Conservation (phyloP, 2,113 vertebrate species). For the Morone chrysops region DNA sequence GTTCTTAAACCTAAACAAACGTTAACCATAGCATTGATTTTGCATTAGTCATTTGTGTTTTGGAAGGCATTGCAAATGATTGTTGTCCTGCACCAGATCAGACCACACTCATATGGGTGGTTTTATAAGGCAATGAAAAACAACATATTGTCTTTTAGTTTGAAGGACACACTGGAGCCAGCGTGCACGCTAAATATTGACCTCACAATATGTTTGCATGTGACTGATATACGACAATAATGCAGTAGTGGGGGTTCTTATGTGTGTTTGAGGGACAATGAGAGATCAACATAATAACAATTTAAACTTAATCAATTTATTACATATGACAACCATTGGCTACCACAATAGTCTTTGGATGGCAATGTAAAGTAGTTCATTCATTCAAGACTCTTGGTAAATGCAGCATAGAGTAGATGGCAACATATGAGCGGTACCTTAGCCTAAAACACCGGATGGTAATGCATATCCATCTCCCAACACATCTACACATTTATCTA, state of each 20-base stretch:
- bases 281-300: constrained; percentile 12
- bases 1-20: not conserved
- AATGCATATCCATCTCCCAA: constrained; percentile 51
- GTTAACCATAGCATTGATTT: not conserved
- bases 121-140: not conserved
- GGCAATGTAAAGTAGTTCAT: not conserved
- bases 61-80: not conserved
- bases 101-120: too few species aligned
- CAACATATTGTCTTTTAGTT: not conserved
- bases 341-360: not conserved
- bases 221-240: not conserved
- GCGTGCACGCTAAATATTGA: not conserved
- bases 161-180: not conserved
- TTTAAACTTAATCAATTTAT: constrained; percentile 4
- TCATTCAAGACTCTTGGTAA: constrained; percentile 4
- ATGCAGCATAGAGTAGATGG: constrained; percentile 2
- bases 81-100: not conserved
- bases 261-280: constrained; percentile 14
- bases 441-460: constrained; percentile 29
- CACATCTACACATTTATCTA: constrained; percentile 58
- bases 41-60: not conserved
- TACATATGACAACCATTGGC: not conserved
- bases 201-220: not conserved
- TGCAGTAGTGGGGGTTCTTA: not conserved
- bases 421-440: constrained; percentile 6